Evolutionary conservation across 1,140 invertebrate genomes (phyloP), one percentile per base, ranked within the genome.

Genomic region (Euschistus heros): DNA sequence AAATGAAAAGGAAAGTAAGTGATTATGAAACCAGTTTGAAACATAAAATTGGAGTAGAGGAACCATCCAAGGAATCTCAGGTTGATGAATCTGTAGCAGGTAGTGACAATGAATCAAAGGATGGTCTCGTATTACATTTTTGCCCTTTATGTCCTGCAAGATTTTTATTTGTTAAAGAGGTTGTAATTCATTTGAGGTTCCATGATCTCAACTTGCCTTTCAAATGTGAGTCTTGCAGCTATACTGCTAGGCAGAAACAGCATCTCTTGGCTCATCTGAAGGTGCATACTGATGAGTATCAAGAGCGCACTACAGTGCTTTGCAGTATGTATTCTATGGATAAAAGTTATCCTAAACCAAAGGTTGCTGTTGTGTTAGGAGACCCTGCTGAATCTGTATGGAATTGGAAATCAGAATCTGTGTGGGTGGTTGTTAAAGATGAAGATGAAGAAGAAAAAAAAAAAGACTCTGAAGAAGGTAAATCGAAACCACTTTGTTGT

Each of bases 231-330:
- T 82, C 80, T 72, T 93, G 91, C 71, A 84, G 86, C n/a, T 93
- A 89, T 73, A 82, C 86, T 0, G 84, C 87, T 0, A 75, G 82
- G 0, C 84, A 89, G 69, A 81, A 83, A 66, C 78, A 79, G 1
- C 82, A 91, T 71, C 75, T 93, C 13, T 72, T 80, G n/a, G 80
- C 84, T 5, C 91, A 94, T 75, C 76, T 80, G 3, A 82, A 84
- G 69, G 88, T 92, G 0, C 92, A 94, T 73, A 84, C 86, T 5
- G 79, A 82, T 7, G 87, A 91, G 69, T 94, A 94, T 74, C 84
- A 91, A 75, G 82, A 88, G 52, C 82, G 86, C 70, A 90, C 87
- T 2, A 84, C 83, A 71, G 80, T 82, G 67, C 75, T 92, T 27
- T 79, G 86, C 63, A 79, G 80, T n/a, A 76, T 84, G 26, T 85